Percentiles rank a stretch among this genome's conserved stretches.
Evolutionary conservation across 2,113 vertebrate species (phyloP).

Genomic region (Equus quagga): DNA sequence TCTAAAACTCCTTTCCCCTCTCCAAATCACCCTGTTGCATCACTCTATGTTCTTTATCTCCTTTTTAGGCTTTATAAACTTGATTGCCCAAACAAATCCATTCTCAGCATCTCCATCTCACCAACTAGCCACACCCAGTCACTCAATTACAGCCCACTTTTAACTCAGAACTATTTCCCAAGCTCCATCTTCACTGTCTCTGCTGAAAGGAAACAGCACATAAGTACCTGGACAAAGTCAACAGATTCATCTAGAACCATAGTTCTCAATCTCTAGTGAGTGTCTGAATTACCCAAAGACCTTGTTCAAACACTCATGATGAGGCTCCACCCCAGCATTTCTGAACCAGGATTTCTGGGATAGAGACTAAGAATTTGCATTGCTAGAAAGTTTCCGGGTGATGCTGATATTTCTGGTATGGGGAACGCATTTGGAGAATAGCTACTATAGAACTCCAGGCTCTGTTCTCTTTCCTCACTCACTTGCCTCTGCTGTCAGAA

Average conservation of each 20-base stretch:
- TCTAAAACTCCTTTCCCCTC: neutral
- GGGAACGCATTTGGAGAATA: neutral
- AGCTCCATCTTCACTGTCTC: neutral
- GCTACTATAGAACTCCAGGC: neutral
- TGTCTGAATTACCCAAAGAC: neutral
- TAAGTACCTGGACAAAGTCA: neutral
- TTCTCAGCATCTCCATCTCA: neutral
- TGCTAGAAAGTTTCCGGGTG: neutral
- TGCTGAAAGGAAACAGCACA: neutral
- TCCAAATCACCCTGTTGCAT: neutral
- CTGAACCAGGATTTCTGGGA: neutral
- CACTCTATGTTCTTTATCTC: neutral
- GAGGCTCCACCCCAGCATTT: neutral
- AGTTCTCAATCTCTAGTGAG: neutral
- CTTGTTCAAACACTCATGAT: neutral
- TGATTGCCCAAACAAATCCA: neutral
- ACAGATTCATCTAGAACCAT: neutral
- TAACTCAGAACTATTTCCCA: neutral
- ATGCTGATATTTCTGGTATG: fast-evolving
- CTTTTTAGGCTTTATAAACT: neutral
- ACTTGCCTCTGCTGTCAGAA: neutral
- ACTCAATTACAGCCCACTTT: neutral
- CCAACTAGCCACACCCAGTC: neutral
- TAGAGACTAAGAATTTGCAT: neutral
- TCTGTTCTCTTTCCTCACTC: neutral